These are phyloP conservation scores for Lasioglossum vierecki DNA, from an alignment of 2,888 invertebrate genomes.

Conservation along the genomic window DNA sequence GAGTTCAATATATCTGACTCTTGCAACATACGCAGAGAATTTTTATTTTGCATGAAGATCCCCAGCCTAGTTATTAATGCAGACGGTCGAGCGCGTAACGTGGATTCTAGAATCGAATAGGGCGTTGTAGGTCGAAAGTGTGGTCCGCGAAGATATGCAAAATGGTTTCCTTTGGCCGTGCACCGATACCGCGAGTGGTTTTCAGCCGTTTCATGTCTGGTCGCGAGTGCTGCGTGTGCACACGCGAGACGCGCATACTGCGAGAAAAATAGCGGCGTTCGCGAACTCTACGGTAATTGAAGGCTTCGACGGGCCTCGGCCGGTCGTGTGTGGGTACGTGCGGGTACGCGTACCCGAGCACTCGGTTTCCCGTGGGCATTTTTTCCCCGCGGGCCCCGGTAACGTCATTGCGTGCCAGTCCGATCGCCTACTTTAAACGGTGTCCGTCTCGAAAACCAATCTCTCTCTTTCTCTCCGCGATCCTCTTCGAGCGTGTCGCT, in stretches of 20 bases:
- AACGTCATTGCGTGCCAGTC: constrained; percentile 30
- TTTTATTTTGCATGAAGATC: neutral
- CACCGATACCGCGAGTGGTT: neutral
- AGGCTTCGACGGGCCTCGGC: constrained; percentile 36
- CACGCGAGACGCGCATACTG: constrained; percentile 30
- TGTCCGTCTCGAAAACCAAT: constrained; percentile 22
- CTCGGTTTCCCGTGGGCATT: constrained; percentile 45
- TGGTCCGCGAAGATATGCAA: constrained; percentile 28
- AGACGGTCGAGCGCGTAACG: neutral
- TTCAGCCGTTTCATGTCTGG: constrained; percentile 21
- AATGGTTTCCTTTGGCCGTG: constrained; percentile 5
- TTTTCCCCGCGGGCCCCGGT: constrained; percentile 22
- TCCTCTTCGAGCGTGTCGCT: constrained; percentile 1
- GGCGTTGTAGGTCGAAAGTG: constrained; percentile 13
- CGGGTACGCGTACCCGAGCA: constrained; percentile 28
- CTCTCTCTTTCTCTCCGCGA: neutral
- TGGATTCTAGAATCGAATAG: neutral
- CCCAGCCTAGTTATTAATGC: neutral
- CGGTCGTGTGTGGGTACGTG: neutral
- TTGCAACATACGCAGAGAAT: neutral
- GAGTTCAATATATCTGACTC: neutral
- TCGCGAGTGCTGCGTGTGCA: constrained; percentile 30
- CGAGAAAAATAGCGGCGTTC: constrained; percentile 62
- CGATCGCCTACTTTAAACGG: constrained; percentile 52
- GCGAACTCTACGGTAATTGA: constrained; percentile 62